phyloP scores from a whole-genome alignment of 1,140 invertebrate genomes.

The Drosophila simulans region DNA sequence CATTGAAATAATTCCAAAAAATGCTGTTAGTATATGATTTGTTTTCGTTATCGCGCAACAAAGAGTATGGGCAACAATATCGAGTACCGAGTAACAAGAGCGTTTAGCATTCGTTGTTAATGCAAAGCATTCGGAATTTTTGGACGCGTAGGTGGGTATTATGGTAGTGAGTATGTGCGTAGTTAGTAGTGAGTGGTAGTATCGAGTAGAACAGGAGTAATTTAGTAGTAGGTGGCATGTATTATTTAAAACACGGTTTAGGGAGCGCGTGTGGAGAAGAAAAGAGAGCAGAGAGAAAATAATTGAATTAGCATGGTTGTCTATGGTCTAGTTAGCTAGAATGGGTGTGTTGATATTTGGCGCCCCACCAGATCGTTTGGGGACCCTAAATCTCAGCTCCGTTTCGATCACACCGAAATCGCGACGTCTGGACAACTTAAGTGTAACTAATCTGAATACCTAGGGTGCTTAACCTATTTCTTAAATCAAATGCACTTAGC shows the following conservation, averaged over 20 bases:
- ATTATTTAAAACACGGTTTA: conserved; percentile 54
- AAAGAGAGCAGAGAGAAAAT: conserved; percentile 84
- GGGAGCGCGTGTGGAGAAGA: conserved; percentile 81
- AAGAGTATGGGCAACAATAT: conserved; percentile 56
- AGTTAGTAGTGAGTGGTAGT: conserved; percentile 54
- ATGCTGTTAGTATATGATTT: conserved; percentile 89
- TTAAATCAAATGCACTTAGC: conserved; percentile 21
- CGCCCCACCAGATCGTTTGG: conserved; percentile 23
- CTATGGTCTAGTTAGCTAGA: conserved; percentile 56
- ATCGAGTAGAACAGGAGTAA: conserved; percentile 70
- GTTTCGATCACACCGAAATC: conserved; percentile 63
- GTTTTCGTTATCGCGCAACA: conserved; percentile 47
- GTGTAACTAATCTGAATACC: conserved; percentile 13
- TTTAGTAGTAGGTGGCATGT: conserved; percentile 57
- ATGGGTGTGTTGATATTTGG: conserved; percentile 43
- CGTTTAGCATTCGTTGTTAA: conserved; percentile 62
- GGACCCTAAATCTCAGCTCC: conserved; percentile 22
- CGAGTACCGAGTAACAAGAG: conserved; percentile 49
- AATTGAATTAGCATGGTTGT: conserved; percentile 83
- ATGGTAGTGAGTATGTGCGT: conserved; percentile 34
- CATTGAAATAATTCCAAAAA: conserved; percentile 99
- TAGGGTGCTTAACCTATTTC: conserved; percentile 10
- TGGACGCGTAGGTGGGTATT: conserved; percentile 33
- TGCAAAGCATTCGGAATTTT: conserved; percentile 72
- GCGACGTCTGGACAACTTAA: conserved; percentile 7